A percentile compares a stretch with the other conserved stretches of the same genome.
Conservation (phyloP, 2,888 invertebrate species). For the Lathronympha strigana region DNA sequence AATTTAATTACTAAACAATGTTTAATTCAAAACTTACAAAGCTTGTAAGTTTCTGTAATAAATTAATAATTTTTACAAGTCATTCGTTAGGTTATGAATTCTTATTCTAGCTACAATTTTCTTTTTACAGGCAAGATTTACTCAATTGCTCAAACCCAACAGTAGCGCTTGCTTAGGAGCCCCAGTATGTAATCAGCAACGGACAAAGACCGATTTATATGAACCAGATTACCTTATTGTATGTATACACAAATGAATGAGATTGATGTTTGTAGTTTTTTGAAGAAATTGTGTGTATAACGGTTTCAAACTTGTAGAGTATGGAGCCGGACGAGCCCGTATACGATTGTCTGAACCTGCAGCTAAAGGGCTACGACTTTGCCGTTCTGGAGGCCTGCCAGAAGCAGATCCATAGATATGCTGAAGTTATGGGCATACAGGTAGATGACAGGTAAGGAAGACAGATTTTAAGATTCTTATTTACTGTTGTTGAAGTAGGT, state of each 20-base stretch:
- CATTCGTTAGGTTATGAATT: constrained; percentile 7
- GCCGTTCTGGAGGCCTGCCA: constrained; percentile 92
- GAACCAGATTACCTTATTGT: constrained; percentile 91
- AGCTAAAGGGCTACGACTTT: constrained; percentile 93
- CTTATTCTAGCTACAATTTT: constrained; percentile 22
- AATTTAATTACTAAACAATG: constrained; percentile 4
- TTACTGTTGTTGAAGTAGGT: too few species aligned
- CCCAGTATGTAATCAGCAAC: constrained; percentile 52
- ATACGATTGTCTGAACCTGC: constrained; percentile 90
- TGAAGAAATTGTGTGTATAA: background rate
- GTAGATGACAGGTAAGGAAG: constrained; percentile 87
- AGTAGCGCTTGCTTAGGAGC: constrained; percentile 43
- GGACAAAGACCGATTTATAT: constrained; percentile 79
- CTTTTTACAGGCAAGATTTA: constrained; percentile 58
- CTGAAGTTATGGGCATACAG: constrained; percentile 89
- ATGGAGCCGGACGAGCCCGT: constrained; percentile 88
- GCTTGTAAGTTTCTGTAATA: constrained; percentile 33
- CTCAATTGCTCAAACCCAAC: constrained; percentile 48
- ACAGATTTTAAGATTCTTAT: background rate
- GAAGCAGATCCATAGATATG: constrained; percentile 89
- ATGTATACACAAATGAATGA: constrained; percentile 54
- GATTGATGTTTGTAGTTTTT: background rate
- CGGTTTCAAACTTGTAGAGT: constrained; percentile 71
- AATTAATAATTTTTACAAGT: background rate
- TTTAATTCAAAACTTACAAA: constrained; percentile 23